Conservation (phyloP, 2,797 vertebrate genomes). For the Squalus acanthias region DNA sequence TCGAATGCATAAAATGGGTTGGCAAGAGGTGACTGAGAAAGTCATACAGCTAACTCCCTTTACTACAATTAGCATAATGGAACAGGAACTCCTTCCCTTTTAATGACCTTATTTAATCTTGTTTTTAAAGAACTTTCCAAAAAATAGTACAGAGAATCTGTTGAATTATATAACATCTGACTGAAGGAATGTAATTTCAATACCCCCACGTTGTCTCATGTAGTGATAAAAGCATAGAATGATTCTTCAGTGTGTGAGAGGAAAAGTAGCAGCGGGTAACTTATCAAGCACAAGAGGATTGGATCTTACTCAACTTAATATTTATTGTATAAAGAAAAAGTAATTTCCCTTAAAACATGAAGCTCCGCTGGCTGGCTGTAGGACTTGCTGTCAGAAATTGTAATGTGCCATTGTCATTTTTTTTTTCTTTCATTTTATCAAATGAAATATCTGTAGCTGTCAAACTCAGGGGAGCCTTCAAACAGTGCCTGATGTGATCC, state of each 20-base stretch:
- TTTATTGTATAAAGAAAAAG: conserved; percentile 28
- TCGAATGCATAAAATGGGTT: background rate
- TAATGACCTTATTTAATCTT: background rate
- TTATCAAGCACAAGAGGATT: conserved; percentile 15
- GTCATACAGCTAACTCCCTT: background rate
- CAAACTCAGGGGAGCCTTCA: background rate
- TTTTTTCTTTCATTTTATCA: background rate
- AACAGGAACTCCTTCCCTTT: background rate
- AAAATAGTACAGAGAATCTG: background rate
- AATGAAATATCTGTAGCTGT: conserved; percentile 30
- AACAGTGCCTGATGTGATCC: background rate
- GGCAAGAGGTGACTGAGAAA: background rate
- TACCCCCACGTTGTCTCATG: background rate
- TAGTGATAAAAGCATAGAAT: background rate
- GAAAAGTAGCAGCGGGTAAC: background rate
- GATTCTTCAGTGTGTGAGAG: background rate
- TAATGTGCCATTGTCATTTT: background rate
- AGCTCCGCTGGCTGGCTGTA: background rate
- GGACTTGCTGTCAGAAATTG: conserved; percentile 5
- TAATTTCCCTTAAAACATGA: conserved; percentile 3
- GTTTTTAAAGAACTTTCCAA: background rate
- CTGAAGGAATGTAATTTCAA: background rate
- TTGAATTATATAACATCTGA: background rate
- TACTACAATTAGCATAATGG: background rate
- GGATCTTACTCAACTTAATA: background rate